Evolutionary conservation across 2,888 invertebrate species (phyloP).

Genomic region (Agonopterix alstromeriana): DNA sequence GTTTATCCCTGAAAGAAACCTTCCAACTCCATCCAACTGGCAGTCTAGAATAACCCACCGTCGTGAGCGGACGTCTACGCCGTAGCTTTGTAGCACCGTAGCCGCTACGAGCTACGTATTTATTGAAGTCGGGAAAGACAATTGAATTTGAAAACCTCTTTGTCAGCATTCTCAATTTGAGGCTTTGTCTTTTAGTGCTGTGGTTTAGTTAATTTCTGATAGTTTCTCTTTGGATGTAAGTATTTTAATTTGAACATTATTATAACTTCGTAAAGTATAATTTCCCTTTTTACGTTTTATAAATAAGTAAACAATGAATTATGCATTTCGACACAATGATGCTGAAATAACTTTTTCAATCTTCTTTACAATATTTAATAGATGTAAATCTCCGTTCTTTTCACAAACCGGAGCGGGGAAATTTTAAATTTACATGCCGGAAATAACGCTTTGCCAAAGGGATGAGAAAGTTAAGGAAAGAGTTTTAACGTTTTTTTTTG

Average conservation of each 20-base stretch:
- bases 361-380: too few species aligned
- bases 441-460: neutral
- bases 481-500: too few species aligned
- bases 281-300: too few species aligned
- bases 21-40: slow-evolving; percentile 2
- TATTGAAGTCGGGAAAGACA: slow-evolving; percentile 9
- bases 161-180: slow-evolving; percentile 13
- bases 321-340: too few species aligned
- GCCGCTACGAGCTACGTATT: slow-evolving; percentile 21
- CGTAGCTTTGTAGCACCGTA: slow-evolving; percentile 27
- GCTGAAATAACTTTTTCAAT: too few species aligned
- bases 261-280: too few species aligned
- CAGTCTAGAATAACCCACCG: slow-evolving; percentile 41
- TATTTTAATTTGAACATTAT: neutral
- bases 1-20: slow-evolving; percentile 4
- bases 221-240: slow-evolving; percentile 2
- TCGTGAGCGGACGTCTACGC: slow-evolving; percentile 45
- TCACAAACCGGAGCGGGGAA: neutral
- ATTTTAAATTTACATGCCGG: neutral
- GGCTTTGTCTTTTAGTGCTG: slow-evolving; percentile 2
- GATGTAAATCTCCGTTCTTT: neutral
- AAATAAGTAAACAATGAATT: too few species aligned
- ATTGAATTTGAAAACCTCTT: slow-evolving; percentile 24
- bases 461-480: too few species aligned
- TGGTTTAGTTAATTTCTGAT: slow-evolving; percentile 3